These are phyloP conservation scores for Cepphus grylle DNA, from an alignment of 2,113 vertebrate genomes.

Conservation along the genomic window DNA sequence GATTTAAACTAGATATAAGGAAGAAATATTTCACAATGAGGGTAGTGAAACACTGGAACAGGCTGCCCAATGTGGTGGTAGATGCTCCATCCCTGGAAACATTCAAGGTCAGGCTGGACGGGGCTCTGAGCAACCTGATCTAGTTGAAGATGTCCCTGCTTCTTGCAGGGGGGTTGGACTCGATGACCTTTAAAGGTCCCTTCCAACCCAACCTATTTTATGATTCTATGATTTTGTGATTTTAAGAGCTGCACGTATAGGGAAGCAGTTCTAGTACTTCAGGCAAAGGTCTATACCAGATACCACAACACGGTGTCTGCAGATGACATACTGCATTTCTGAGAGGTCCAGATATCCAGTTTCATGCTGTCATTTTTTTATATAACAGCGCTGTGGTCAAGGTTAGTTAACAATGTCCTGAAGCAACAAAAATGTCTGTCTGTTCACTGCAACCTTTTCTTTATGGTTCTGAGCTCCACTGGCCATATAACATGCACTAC, in stretches of 20 bases:
- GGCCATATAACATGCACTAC: background rate
- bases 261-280: background rate
- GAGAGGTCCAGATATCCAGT: background rate
- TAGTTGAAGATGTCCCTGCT: background rate
- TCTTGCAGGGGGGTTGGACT: background rate
- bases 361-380: background rate
- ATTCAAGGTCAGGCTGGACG: background rate
- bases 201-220: background rate
- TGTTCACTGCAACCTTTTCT: background rate
- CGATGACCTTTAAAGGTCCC: background rate
- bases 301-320: background rate
- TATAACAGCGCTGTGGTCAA: background rate
- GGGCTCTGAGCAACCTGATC: background rate
- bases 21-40: background rate
- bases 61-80: background rate
- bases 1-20: background rate
- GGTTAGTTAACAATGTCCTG: background rate
- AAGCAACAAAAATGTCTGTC: background rate
- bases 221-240: background rate
- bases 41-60: background rate
- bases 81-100: background rate
- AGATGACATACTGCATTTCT: background rate
- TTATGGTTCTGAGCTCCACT: background rate
- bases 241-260: background rate
- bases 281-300: background rate